These are phyloP conservation scores for Tenrec ecaudatus DNA, from an alignment of 2,113 vertebrate genomes.

Conservation along the genomic window DNA sequence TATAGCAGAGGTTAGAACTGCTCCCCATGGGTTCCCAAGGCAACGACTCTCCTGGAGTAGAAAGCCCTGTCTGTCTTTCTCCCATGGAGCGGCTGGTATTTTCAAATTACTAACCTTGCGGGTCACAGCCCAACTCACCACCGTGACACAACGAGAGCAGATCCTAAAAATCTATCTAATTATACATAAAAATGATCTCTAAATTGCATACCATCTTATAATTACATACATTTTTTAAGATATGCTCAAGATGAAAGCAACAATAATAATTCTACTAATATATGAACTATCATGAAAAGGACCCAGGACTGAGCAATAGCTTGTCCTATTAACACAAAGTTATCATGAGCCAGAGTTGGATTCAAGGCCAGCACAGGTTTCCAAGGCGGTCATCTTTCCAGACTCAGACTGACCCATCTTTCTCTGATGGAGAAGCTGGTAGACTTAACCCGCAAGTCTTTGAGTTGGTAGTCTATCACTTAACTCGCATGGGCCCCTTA, in stretches of 20 bases:
- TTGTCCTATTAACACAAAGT: not conserved
- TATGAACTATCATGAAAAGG: not conserved
- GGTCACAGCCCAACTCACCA: no score
- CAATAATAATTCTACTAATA: not conserved
- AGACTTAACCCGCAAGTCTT: not conserved
- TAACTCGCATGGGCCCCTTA: not conserved
- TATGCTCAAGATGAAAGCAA: constrained; percentile 6
- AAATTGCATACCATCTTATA: no score
- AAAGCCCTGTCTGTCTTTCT: no score
- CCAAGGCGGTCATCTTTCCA: not conserved
- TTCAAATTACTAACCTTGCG: no score
- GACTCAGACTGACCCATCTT: not conserved
- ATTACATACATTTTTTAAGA: not conserved
- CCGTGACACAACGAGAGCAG: no score
- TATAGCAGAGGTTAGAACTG: no score
- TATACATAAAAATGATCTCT: no score
- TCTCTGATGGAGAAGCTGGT: not conserved
- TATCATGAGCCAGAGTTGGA: not conserved
- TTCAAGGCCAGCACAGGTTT: not conserved
- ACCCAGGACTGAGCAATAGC: not conserved
- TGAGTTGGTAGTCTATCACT: not conserved
- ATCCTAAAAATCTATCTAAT: no score
- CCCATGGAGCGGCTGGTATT: no score
- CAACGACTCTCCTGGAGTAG: no score
- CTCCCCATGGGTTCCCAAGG: no score